Evolutionary conservation across 2,797 vertebrate genomes (phyloP), one percentile per base, ranked within the genome.

Genomic region (Lepus townsendii): DNA sequence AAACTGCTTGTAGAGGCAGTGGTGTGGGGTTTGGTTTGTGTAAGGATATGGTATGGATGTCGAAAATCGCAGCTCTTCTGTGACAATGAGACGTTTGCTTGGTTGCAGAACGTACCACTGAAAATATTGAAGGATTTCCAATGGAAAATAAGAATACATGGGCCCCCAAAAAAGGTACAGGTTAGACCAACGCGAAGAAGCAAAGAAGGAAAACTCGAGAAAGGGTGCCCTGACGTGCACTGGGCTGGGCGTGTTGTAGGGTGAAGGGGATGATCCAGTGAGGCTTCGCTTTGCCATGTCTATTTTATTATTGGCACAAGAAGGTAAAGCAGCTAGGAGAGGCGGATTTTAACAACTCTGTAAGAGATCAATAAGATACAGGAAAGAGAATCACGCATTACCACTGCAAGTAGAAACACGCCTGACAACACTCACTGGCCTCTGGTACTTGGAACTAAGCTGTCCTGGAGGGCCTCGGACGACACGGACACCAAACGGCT

Each of bases 91-190:
- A 90, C 78, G 16, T 65, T 20, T 87, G 52, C 54, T 77, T 63
- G 69, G 22, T 66, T 83, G 20, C 35, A 66, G 60, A 63, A 83
- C 27, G 54, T 10, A 57, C 22, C 32, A 24, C 6, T 86, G 77
- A 78, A 88, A 95, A 47, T 47, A 47, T 68, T 42, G 38, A 85
- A 85, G 85, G 35, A 83, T 5, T 95, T 90, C 60, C 47, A 63
- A 7, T 52, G 66, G 32, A 95, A 96, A 52, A 47, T 60, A 47
- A 75, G 54, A 20, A 38, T 7, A 1, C 30, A 35, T 1, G 13
- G 9, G 63, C 14, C 32, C 6, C 32, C 9, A 11, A 79, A 88
- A 71, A 83, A 16, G 54, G 50, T 26, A 13, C 3, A 35, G 16
- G 12, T 30, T 60, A 69, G 63, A 47, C 38, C 76, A 71, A 20